Base-by-base conservation (phyloP, 2,888 invertebrate species). In the Palloptera scutellata region DNA sequence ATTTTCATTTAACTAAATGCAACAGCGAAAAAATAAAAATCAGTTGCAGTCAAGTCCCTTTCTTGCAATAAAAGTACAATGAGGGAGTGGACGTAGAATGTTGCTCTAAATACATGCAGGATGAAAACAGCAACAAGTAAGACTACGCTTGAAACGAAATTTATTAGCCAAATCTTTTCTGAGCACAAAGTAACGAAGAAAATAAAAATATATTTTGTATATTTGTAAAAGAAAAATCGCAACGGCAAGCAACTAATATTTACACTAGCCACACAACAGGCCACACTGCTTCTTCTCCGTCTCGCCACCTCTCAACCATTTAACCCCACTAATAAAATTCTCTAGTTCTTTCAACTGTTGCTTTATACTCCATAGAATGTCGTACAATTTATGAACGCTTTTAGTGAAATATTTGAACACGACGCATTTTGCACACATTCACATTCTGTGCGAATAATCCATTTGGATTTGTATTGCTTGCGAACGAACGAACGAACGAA, bases 321-420 rank as follows among this genome's bases (percentile, higher is more conserved):
- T 13, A 45, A 10, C 13, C 13, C 13, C 45, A 45, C 48, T 15
- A 13, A 13, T n/a, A 48, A 8, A 15, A 13, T 10, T 5, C 48
- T 8, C 10, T 4, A 13, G 48, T 30, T 43, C 45, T 15, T 12
- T 40, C 30, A 71, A 69, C 71, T 71, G 67, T 73, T 71, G 71
- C 70, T 69, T 48, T 15, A 15, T 15, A 48, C 70, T 69, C 11
- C 11, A 15, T 15, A 48, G 48, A 48, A 48, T 15, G 13, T 45
- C 43, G 42, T 61, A 67, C 69, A 69, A 72, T 73, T 73, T 72
- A 73, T 72, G 67, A 67, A 67, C 64, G 71, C 71, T 73, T 72
- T 73, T 73, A 73, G 66, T 66, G 61, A 64, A 68, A 71, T 72
- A 70, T 69, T 72, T 70, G 2, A 69, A 66, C 69, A 66, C 66